These are phyloP conservation scores for Hemicentrotus pulcherrimus DNA, from an alignment of 35 echinoderm and acorn worm genomes.

Conservation along the genomic window DNA sequence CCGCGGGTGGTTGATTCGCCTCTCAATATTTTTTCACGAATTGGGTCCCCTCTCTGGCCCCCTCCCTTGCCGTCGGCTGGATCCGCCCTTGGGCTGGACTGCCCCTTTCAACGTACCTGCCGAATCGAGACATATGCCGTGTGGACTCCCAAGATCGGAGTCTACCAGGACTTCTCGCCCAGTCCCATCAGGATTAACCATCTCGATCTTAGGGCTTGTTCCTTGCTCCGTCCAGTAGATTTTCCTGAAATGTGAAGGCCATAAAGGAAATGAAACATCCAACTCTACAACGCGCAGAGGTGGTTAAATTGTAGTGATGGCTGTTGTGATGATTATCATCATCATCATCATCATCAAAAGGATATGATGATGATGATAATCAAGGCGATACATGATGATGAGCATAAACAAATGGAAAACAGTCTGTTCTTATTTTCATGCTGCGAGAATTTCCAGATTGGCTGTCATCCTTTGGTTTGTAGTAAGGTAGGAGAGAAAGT, in stretches of 20 bases:
- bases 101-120: background rate
- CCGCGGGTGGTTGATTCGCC: too few relatives aligned
- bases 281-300: background rate
- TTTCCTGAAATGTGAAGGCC: background rate
- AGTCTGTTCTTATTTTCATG: background rate
- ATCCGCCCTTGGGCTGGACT: too few relatives aligned
- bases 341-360: too few relatives aligned
- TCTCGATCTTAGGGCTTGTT: background rate
- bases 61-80: too few relatives aligned
- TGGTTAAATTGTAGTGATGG: background rate
- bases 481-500: too few relatives aligned
- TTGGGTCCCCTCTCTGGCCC: too few relatives aligned
- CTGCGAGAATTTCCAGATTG: background rate
- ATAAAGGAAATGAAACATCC: background rate
- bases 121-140: background rate
- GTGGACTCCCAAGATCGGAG: background rate
- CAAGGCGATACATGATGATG: background rate
- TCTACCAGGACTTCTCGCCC: background rate
- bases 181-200: background rate
- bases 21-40: too few relatives aligned
- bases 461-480: too few relatives aligned
- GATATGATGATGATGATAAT: background rate
- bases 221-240: slow-evolving; percentile 20
- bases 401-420: background rate
- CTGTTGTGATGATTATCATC: background rate